Evolutionary conservation across 2,888 invertebrate genomes (phyloP), one percentile per base, ranked within the genome.

Genomic region (Elysia crispata): DNA sequence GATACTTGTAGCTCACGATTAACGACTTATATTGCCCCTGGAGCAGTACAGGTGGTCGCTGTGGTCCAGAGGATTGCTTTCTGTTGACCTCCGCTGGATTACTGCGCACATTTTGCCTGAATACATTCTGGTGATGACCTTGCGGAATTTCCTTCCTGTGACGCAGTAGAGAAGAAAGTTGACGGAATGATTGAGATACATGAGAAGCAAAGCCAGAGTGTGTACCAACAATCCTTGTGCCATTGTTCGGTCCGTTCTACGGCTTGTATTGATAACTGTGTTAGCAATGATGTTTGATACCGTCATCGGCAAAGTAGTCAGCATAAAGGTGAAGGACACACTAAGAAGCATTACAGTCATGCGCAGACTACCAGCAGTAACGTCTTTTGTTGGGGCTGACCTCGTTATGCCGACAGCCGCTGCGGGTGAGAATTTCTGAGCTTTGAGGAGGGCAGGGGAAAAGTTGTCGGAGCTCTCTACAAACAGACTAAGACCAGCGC

Each of bases 291-390:
- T 87, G n/a, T 86, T 82, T 64, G 80, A 81, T 30, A 86, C 73
- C 77, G 87, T 89, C 89, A 90, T 89, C 1, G 91, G 91, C 50
- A 91, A 80, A 11, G 91, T 91, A 23, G 90, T 90, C 33, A 89
- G 80, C 28, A 90, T 83, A 82, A 91, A 91, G 54, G 90, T 87
- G 78, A 90, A 89, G 15, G 90, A 90, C 72, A 91, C 88, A 3
- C 89, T 87, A 8, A 91, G 83, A n/a, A 91, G 80, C 91, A 91
- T 91, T 49, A 89, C 83, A 6, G 90, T 91, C 31, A 91, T 85
- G 57, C 89, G 89, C n/a, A 84, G 85, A 77, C 85, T 88, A 25
- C 85, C 85, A 76, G 86, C 41, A 6, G 41, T 41, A 11, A 11
- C 41, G 41, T 41, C 41, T 41, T 11, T 41, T 11, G 3, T 41